Evolutionary conservation across 2,113 vertebrate species (phyloP).

Genomic region (Gracilinanus agilis): DNA sequence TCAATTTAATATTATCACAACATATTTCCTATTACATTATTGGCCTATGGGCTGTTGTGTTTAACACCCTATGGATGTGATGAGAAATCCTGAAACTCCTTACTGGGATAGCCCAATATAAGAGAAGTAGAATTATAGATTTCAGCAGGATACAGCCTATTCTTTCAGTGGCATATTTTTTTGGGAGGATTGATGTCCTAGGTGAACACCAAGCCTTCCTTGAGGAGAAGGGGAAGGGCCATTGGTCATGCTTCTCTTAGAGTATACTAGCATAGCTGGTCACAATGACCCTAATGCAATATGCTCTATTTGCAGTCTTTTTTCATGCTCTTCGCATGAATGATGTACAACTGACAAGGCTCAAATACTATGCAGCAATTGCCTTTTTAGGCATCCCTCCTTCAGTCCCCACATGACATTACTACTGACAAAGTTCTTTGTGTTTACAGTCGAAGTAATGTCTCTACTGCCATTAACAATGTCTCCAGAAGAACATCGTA

Average conservation of each 20-base stretch:
- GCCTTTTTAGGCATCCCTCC: background rate
- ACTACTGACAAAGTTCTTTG: background rate
- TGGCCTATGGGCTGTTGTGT: constrained; percentile 43
- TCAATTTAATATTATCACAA: constrained; percentile 14
- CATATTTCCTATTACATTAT: constrained; percentile 23
- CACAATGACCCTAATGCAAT: background rate
- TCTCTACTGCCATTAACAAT: constrained; percentile 13
- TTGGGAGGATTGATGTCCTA: constrained; percentile 13
- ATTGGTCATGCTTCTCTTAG: background rate
- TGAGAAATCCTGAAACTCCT: constrained; percentile 29
- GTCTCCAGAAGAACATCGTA: too few species aligned
- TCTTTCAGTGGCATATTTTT: constrained; percentile 25
- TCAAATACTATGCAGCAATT: background rate
- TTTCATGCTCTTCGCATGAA: background rate
- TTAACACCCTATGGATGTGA: background rate
- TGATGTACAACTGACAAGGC: constrained; percentile 20
- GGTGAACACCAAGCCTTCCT: background rate
- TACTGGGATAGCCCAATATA: background rate
- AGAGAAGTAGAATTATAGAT: constrained; percentile 13
- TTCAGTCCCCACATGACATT: background rate
- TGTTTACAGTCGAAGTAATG: constrained; percentile 16
- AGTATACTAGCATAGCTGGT: background rate
- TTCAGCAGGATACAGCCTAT: background rate
- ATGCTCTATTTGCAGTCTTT: background rate
- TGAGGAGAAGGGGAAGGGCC: background rate